Percentiles rank a stretch among this genome's conserved stretches.
phyloP scores from a whole-genome alignment of 2,888 invertebrate species.

The Heteromurus nitidus region DNA sequence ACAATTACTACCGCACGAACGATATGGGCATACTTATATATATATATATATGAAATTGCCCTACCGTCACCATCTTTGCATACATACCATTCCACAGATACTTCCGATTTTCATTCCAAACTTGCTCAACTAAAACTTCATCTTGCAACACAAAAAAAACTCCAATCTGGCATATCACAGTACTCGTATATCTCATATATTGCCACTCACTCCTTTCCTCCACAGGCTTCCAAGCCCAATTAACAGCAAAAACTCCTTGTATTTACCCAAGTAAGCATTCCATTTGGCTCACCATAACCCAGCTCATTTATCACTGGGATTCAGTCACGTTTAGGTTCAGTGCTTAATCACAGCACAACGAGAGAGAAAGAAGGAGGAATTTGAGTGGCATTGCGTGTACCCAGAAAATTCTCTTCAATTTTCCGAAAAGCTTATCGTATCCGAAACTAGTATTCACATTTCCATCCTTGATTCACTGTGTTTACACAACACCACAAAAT shows the following conservation, averaged over 20 bases:
- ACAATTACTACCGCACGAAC: conserved; percentile 9
- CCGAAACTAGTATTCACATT: no score
- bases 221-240: conserved; percentile 54
- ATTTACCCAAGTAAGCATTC: conserved; percentile 41
- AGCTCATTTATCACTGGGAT: conserved; percentile 52
- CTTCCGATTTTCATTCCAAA: conserved; percentile 5
- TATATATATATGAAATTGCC: no score
- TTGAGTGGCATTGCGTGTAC: background rate
- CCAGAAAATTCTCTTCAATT: background rate
- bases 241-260: conserved; percentile 45
- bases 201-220: conserved; percentile 25
- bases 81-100: conserved; percentile 15
- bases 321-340: conserved; percentile 53
- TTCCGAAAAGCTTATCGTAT: background rate
- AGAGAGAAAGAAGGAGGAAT: background rate
- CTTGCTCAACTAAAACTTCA: background rate
- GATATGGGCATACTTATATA: no score
- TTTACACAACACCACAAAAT: no score
- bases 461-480: no score
- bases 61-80: background rate
- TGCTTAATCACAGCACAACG: conserved; percentile 8
- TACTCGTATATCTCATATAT: background rate
- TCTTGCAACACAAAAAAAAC: no score
- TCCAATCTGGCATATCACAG: background rate
- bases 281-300: conserved; percentile 50